Conservation (phyloP, 2,888 invertebrate genomes). For the Argynnis bischoffii region DNA sequence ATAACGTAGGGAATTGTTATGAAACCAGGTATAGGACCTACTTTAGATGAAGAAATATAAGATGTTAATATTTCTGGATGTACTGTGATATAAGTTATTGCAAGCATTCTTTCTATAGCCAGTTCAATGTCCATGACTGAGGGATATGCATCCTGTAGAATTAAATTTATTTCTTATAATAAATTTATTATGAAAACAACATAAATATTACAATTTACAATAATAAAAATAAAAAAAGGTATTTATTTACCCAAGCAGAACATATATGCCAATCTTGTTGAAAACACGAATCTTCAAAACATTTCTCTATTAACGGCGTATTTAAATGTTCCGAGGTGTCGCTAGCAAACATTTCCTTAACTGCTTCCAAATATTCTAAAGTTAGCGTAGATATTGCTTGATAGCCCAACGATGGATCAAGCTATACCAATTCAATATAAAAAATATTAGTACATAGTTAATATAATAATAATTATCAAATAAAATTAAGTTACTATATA, state of each 20-base stretch:
- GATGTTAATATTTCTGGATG: slow-evolving; percentile 62
- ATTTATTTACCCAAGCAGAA: slow-evolving; percentile 58
- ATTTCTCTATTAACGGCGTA: slow-evolving; percentile 63
- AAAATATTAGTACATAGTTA: not conserved
- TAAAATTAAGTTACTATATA: not conserved
- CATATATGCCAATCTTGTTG: slow-evolving; percentile 68
- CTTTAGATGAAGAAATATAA: slow-evolving; percentile 56
- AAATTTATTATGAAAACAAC: not conserved
- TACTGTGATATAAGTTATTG: slow-evolving; percentile 68
- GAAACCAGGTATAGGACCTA: slow-evolving; percentile 75
- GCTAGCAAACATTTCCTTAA: slow-evolving; percentile 61
- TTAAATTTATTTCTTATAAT: slow-evolving; percentile 22
- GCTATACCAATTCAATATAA: slow-evolving; percentile 46
- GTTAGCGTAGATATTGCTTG: slow-evolving; percentile 71
- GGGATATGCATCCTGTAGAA: slow-evolving; percentile 73
- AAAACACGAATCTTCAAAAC: slow-evolving; percentile 66
- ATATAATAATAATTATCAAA: not conserved
- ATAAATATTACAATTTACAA: not conserved
- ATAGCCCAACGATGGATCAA: slow-evolving; percentile 68
- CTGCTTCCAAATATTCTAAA: slow-evolving; percentile 62
- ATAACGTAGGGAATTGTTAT: slow-evolving; percentile 76
- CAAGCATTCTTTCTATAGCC: slow-evolving; percentile 81
- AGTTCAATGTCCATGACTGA: slow-evolving; percentile 83
- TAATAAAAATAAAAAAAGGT: not conserved
- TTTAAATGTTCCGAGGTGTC: slow-evolving; percentile 57